Base-by-base conservation (phyloP, 2,888 invertebrate species). In the Asteroscopus sphinx region DNA sequence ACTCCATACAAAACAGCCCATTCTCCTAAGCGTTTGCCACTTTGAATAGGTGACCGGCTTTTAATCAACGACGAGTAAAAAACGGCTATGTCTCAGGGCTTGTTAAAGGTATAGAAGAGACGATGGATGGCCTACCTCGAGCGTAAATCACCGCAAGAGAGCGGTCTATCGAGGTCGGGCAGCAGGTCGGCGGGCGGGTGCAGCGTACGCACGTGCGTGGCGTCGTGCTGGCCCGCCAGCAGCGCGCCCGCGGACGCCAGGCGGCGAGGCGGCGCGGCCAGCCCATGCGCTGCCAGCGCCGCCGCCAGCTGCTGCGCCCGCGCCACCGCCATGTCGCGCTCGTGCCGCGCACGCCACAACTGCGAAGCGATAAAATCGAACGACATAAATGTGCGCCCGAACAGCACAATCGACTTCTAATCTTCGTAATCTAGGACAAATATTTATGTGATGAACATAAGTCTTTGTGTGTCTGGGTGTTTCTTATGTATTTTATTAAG, bases 261-360 rank as follows among this genome's bases (percentile, higher is more conserved):
- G 67, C 95, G 95, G 81, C 96, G 95, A 77, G 96, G 96, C 68
- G 96, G 96, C 68, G 97, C 96, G 82, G 96, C 96, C 84, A 98
- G 96, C 74, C 97, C 98, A 88, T 97, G 96, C 61, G 96, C 96
- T 88, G 97, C 97, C 91, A 98, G 95, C 83, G 97, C 96, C 85
- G 97, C 97, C 82, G 98, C 97, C 80, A 99, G 93, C 87, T 98
- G 97, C 59, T 97, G 96, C 77, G 98, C 97, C 80, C 97, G 96
- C 79, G 98, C 95, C 76, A 96, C 95, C 0, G 98, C 97, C 90
- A 98, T 96, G 87, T 98, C 98, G 76, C 99, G 95, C 86, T 99
- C 98, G 86, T 98, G 97, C 78, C 97, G 97, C 41, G 98, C 97
- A 83, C 98, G 98, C 98, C 98, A 98, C 68, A 98, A 94, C 91